Percentiles rank a stretch among this genome's conserved stretches.
Conservation (phyloP, 2,797 vertebrate species). For the Halcyon leucocephala region DNA sequence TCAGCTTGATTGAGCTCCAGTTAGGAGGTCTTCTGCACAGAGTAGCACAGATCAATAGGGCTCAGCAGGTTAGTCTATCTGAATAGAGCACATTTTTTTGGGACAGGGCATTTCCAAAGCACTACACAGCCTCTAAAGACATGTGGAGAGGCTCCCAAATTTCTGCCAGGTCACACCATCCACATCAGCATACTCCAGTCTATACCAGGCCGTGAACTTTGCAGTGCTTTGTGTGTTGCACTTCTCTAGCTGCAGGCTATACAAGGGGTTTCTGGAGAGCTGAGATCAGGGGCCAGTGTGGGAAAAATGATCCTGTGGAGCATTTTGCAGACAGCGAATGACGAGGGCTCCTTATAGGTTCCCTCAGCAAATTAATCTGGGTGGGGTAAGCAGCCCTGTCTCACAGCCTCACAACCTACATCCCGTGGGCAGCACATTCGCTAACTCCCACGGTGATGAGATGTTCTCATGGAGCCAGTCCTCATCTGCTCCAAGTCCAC, state of each 20-base stretch:
- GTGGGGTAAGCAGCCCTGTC: neutral
- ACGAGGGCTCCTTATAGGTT: neutral
- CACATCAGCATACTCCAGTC: neutral
- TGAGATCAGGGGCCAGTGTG: neutral
- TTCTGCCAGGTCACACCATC: neutral
- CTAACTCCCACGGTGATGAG: fast-evolving
- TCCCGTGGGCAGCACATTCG: neutral
- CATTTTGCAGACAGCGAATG: neutral
- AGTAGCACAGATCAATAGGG: neutral
- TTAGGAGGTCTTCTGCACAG: neutral
- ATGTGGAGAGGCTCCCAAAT: neutral
- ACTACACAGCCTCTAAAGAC: neutral
- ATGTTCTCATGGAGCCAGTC: neutral
- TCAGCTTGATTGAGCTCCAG: neutral
- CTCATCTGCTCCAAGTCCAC: neutral
- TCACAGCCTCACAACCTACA: neutral
- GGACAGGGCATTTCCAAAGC: neutral
- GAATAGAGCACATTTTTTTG: neutral
- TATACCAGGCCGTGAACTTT: neutral
- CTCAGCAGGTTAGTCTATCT: neutral
- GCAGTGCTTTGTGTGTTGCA: neutral
- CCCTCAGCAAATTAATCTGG: neutral
- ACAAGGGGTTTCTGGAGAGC: neutral
- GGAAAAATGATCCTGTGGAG: neutral
- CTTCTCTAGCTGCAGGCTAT: neutral